These are phyloP conservation scores for Champsocephalus esox DNA, from an alignment of 2,797 vertebrate genomes.

Conservation along the genomic window DNA sequence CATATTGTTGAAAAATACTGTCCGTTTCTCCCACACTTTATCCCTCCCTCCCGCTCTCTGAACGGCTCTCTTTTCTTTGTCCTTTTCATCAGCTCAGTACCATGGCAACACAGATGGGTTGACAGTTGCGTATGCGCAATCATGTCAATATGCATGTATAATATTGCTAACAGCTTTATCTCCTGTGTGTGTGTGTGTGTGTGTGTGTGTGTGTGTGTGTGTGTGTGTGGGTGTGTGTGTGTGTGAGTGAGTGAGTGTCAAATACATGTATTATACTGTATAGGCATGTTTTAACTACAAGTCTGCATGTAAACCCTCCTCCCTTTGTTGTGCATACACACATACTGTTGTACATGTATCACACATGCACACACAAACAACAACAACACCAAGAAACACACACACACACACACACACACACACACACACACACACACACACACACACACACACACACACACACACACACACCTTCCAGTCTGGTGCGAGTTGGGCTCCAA, in stretches of 20 bases:
- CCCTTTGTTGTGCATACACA: background rate
- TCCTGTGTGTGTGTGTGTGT: constrained; percentile 31
- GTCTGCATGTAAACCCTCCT: constrained; percentile 21
- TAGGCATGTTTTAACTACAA: constrained; percentile 22
- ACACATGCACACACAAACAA: background rate
- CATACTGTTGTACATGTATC: constrained; percentile 30
- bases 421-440: background rate
- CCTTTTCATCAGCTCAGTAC: constrained; percentile 82
- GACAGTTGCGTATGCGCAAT: constrained; percentile 89
- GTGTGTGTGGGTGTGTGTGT: constrained; percentile 36
- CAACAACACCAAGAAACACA: background rate
- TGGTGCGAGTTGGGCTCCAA: constrained; percentile 97
- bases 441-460: background rate
- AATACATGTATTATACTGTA: constrained; percentile 28
- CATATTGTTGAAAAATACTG: constrained; percentile 36
- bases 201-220: constrained; percentile 31
- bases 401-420: background rate
- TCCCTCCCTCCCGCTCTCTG: constrained; percentile 37
- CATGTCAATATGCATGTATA: constrained; percentile 82
- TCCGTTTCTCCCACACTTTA: constrained; percentile 59
- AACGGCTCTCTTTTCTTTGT: constrained; percentile 74
- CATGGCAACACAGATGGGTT: constrained; percentile 88
- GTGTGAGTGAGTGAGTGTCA: constrained; percentile 33
- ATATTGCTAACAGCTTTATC: constrained; percentile 58
- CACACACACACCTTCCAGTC: constrained; percentile 94